Evolutionary conservation across 2,113 vertebrate species (phyloP), one percentile per base, ranked within the genome.

Genomic region (Gobius niger): DNA sequence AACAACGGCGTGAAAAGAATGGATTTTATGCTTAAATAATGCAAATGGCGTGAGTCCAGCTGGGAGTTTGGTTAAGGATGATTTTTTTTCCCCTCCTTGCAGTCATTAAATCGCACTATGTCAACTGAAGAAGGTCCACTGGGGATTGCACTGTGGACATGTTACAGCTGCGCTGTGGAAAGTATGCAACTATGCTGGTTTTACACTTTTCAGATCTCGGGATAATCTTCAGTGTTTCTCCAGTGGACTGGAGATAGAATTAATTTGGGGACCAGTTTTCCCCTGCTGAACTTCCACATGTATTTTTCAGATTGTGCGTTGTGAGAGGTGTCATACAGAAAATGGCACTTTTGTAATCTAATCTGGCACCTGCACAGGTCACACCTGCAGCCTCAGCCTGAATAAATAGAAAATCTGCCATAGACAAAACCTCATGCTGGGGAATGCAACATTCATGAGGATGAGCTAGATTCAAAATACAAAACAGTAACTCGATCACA

Each of bases 51-150:
- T 77, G 62, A 75, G 67, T 70, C 61, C 64, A 62, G 44, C 9
- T n/a, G 67, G 57, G 75, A 70, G 19, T 9, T 11, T 7, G 52
- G 12, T 16, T 11, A 18, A 0, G 52, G 63, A 79, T 50, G 73
- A 87, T 82, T 77, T 66, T 80, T 56, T 63, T 24, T 78, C 51
- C 15, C 60, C 59, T 14, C 9, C 61, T 41, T 24, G 24, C 61
- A 70, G 8, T 63, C 65, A 59, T 75, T 72, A 67, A 67, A 76
- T 56, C 24, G 9, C 61, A 73, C 76, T 62, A 54, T 49, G 71
- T 74, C 74, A 61, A 15, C 19, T 15, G 15, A 51, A 69, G 50
- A 75, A 6, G 1, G 7, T n/a, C 40, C 4, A n/a, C 44, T 63
- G 61, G 44, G 61, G 11, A 47, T 63, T 65, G 16, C 18, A 60